Evolutionary conservation across 2,888 invertebrate species (phyloP), one percentile per base, ranked within the genome.

Genomic region (Mythimna vitellina): DNA sequence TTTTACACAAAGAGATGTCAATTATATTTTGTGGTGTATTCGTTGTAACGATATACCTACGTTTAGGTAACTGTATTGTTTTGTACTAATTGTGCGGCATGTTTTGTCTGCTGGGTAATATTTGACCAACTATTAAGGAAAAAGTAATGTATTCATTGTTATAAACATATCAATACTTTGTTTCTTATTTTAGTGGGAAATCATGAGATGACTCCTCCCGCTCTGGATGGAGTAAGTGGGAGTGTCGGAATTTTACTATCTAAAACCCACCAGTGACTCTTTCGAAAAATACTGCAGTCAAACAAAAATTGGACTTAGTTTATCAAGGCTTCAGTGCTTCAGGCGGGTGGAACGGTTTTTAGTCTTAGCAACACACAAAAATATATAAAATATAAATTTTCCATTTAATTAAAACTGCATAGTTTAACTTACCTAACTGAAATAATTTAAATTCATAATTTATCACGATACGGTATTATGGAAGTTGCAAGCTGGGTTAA

Each of bases 1-100:
- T 32, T 57, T 57, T 38, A 25, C 32, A 67, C 65, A 78, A 68
- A 70, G 38, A 17, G 29, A 49, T 74, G 66, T 65, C 63, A 69
- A 79, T 82, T 66, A 61, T 42, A 69, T 64, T 42, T 62, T 29
- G 32, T 69, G 17, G 22, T 51, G 49, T 65, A 42, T 61, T 53
- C 25, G 9, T 82, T 29, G 35, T 49, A 54, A 35, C 49, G 17
- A 17, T 20, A 17, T 25, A 46, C 22, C 3, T 29, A 17, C 17
- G 7, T 61, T 22, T 35, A 35, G 22, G 8, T 1, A 22, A 14
- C 6, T 14, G n/a, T 20, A 32, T 25, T 56, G 22, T 56, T 51
- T 56, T 38, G 22, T 53, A 53, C 4, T 5, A 2, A 22, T 65
- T 57, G 61, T 56, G 63, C 32, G 9, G n/a, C 4, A n/a, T 4